Evolutionary conservation across 2,797 vertebrate genomes (phyloP).

Genomic region (Sebastes steindachneri): DNA sequence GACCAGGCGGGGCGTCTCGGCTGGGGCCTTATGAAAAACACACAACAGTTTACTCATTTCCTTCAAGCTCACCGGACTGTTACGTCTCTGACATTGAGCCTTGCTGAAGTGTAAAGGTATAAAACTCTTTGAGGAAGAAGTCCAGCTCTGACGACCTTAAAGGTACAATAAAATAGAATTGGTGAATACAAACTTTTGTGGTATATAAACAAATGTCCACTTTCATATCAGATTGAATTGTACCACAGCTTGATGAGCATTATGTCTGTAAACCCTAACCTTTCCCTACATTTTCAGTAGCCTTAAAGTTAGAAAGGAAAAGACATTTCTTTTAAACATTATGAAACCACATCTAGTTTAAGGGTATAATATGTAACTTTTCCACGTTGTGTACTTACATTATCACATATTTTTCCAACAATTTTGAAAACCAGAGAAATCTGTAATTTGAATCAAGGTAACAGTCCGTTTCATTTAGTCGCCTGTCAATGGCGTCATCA

Average conservation of each 20-base stretch:
- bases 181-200: background rate
- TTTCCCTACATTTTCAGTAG: background rate
- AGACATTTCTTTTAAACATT: background rate
- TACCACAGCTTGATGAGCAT: background rate
- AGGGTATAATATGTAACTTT: background rate
- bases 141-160: background rate
- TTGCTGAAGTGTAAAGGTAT: background rate
- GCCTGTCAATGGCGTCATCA: no score
- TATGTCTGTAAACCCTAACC: background rate
- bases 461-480: no score
- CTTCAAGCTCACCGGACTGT: background rate
- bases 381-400: no score
- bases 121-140: background rate
- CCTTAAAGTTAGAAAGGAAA: background rate
- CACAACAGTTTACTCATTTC: background rate
- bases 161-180: background rate
- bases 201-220: background rate
- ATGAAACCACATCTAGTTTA: background rate
- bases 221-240: background rate
- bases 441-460: no score
- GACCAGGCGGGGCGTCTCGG: slow-evolving; percentile 68
- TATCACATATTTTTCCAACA: no score
- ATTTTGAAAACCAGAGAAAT: no score
- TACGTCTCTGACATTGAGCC: background rate
- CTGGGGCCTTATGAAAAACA: slow-evolving; percentile 81